Conservation (phyloP, 2,797 vertebrate genomes). For the Steatocranus sp. region DNA sequence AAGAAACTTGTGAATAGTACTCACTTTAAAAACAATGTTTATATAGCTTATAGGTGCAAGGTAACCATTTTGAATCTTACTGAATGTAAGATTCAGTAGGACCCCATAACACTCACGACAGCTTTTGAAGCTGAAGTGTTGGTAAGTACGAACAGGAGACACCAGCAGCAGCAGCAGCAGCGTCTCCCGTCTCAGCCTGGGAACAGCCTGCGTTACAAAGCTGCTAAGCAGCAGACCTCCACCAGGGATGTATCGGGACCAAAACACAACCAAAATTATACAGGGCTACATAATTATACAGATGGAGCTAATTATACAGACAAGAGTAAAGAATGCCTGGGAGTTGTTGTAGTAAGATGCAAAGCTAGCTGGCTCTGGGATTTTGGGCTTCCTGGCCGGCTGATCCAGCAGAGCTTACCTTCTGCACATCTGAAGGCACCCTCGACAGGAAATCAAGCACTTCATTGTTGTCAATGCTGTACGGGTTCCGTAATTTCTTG, state of each 20-base stretch:
- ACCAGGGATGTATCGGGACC: constrained; percentile 62
- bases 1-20: not conserved
- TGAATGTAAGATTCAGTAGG: not conserved
- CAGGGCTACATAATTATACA: constrained; percentile 65
- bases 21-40: not conserved
- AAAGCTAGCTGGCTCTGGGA: constrained; percentile 55
- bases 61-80: not conserved
- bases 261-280: constrained; percentile 71
- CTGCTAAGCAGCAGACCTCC: constrained; percentile 55
- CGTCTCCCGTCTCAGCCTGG: constrained; percentile 46
- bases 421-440: constrained; percentile 97
- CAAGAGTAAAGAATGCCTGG: constrained; percentile 58
- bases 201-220: constrained; percentile 45
- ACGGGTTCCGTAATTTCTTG: constrained; percentile 97
- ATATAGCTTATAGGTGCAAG: not conserved
- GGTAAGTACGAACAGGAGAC: constrained; percentile 32
- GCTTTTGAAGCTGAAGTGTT: not conserved
- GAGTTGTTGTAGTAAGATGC: constrained; percentile 57
- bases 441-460: constrained; percentile 95
- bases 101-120: not conserved
- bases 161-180: not conserved
- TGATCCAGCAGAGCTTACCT: constrained; percentile 80
- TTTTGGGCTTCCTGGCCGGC: constrained; percentile 62
- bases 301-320: constrained; percentile 69
- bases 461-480: constrained; percentile 93